These are phyloP conservation scores for Serinus canaria DNA, from an alignment of 2,113 vertebrate species.

Conservation along the genomic window DNA sequence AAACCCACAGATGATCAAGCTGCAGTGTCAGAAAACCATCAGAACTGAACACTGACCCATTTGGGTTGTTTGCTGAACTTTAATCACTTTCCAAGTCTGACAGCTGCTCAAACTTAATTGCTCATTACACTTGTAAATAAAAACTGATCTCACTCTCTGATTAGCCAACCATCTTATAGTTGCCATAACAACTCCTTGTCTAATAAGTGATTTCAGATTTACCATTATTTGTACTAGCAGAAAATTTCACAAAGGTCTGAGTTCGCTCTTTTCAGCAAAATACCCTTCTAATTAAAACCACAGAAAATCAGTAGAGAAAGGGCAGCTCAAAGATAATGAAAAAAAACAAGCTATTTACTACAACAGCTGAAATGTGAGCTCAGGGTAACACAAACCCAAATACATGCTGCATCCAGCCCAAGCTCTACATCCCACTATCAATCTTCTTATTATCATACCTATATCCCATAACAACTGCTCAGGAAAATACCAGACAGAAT, in stretches of 20 bases:
- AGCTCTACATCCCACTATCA: not conserved
- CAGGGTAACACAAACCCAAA: constrained; percentile 14
- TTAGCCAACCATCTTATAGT: constrained; percentile 58
- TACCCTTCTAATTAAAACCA: constrained; percentile 57
- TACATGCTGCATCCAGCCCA: not conserved
- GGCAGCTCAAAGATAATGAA: constrained; percentile 55
- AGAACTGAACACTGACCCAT: constrained; percentile 48
- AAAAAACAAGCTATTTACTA: constrained; percentile 47
- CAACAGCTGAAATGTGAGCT: constrained; percentile 27
- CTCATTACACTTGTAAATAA: constrained; percentile 67
- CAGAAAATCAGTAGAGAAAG: not conserved
- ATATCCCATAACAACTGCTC: not conserved
- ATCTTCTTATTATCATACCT: not conserved
- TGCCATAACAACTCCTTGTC: constrained; percentile 66
- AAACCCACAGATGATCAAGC: constrained; percentile 20
- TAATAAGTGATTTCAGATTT: constrained; percentile 65
- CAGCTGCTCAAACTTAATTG: constrained; percentile 70
- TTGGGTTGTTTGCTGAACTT: constrained; percentile 64
- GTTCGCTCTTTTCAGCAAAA: constrained; percentile 46
- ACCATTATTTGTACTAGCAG: constrained; percentile 50
- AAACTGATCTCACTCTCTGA: constrained; percentile 65
- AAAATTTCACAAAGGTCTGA: constrained; percentile 60
- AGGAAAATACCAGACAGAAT: not conserved
- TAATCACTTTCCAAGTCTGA: constrained; percentile 60
- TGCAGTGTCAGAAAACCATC: constrained; percentile 32